Evolutionary conservation across 2,888 invertebrate genomes (phyloP).

Genomic region (Parascotia fuliginaria): DNA sequence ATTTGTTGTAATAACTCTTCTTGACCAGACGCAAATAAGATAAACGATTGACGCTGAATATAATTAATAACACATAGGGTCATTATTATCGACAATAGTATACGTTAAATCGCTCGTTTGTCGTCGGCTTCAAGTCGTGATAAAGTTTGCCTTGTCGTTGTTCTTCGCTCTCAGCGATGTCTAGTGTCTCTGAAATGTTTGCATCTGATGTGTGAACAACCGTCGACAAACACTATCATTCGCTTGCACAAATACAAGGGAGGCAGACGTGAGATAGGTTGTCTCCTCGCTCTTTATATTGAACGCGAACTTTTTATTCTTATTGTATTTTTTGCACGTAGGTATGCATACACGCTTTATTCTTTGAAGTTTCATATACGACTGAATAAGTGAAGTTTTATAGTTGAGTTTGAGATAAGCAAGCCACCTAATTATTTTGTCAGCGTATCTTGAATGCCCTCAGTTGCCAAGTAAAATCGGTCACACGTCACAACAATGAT

Average conservation of each 20-base stretch:
- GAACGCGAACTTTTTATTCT: slow-evolving; percentile 16
- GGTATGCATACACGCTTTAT: not conserved
- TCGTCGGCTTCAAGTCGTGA: slow-evolving; percentile 26
- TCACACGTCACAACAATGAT: slow-evolving; percentile 33
- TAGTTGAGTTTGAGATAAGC: slow-evolving; percentile 12
- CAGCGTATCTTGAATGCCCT: slow-evolving; percentile 23
- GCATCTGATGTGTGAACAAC: slow-evolving; percentile 47
- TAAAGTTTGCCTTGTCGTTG: slow-evolving; percentile 27
- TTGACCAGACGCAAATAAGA: slow-evolving; percentile 68
- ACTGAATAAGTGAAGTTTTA: slow-evolving; percentile 12
- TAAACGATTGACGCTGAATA: slow-evolving; percentile 68
- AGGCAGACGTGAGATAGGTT: slow-evolving; percentile 27
- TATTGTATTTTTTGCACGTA: slow-evolving; percentile 6
- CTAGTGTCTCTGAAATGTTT: slow-evolving; percentile 28
- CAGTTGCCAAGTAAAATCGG: slow-evolving; percentile 27
- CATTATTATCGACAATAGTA: slow-evolving; percentile 53
- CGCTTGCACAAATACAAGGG: slow-evolving; percentile 47
- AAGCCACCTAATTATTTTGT: slow-evolving; percentile 15
- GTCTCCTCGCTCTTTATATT: slow-evolving; percentile 21
- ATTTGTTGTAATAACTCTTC: slow-evolving; percentile 65
- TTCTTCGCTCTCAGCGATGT: slow-evolving; percentile 26
- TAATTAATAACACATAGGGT: slow-evolving; percentile 56
- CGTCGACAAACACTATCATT: slow-evolving; percentile 54
- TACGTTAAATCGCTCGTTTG: slow-evolving; percentile 35
- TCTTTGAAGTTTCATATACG: slow-evolving; percentile 11